These are phyloP conservation scores for Drosophila asahinai DNA, from an alignment of 1,140 invertebrate genomes.

Conservation along the genomic window DNA sequence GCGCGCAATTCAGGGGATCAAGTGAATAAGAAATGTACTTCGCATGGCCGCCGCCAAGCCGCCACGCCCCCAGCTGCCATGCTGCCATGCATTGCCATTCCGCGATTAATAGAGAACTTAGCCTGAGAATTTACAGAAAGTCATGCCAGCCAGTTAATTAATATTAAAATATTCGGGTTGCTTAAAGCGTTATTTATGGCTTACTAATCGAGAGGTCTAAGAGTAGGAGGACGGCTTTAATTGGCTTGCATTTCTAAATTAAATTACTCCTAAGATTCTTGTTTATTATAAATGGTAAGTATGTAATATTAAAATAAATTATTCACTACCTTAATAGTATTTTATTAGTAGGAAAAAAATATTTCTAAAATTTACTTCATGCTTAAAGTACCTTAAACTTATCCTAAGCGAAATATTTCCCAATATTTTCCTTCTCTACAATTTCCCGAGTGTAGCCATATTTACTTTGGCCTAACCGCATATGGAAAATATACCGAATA, in stretches of 20 bases:
- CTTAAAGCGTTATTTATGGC: conserved; percentile 22
- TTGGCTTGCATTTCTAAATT: neutral
- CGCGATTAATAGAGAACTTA: conserved; percentile 29
- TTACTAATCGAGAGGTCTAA: neutral
- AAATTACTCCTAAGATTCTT: neutral
- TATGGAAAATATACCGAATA: conserved; percentile 37
- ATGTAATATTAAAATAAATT: neutral
- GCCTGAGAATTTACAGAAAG: neutral
- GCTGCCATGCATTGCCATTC: conserved; percentile 12
- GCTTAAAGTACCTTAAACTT: neutral
- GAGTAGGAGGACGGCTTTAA: too few species aligned
- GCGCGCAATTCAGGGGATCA: conserved; percentile 32
- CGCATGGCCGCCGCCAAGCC: conserved; percentile 57
- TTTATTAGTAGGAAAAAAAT: too few species aligned
- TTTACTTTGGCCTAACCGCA: conserved; percentile 23
- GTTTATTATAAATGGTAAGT: too few species aligned
- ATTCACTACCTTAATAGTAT: neutral
- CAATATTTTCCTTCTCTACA: fast-evolving
- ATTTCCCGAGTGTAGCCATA: neutral
- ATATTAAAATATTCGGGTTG: conserved; percentile 15
- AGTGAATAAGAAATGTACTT: conserved; percentile 34
- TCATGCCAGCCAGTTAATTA: conserved; percentile 11
- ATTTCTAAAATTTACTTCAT: neutral
- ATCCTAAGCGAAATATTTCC: too few species aligned
- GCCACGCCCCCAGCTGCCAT: conserved; percentile 47